Evolutionary conservation across 2,888 invertebrate species (phyloP), one percentile per base, ranked within the genome.

Genomic region (Drosophila birchii): DNA sequence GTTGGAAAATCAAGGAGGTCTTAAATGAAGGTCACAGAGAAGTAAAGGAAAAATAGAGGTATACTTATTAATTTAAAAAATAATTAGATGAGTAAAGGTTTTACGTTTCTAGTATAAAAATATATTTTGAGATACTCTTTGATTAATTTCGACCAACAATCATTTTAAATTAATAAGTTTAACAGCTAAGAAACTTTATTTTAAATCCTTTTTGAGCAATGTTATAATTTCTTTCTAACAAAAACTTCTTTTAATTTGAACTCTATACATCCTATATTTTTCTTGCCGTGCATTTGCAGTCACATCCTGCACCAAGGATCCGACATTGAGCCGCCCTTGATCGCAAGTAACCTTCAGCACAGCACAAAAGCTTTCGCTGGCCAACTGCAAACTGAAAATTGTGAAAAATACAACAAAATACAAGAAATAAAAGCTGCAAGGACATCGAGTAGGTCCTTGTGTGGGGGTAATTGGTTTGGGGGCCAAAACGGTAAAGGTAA

Each of bases 251-350:
- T 14, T 1, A 14, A 14, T 7, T 12, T 43, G 0, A 2, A 2
- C 6, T 43, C 6, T 12, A 43, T 1, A 29, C 6, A 20, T 8
- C 36, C 12, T 8, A 32, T 5, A 5, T 9, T 39, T 18, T 44
- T 20, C 7, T 45, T 12, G 7, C 20, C 5, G n/a, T 66, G 55
- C 54, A 73, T 12, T 47, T 47, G 39, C 58, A 54, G 34, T 44
- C 43, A 23, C 45, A 45, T 58, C 67, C 51, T 66, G 41, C 53
- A 34, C 34, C 67, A 73, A 72, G 71, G 71, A 72, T 63, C 69
- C 78, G 81, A 75, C 88, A 84, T 88, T 88, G 81, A 76, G 75
- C 77, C 78, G 88, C 86, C 86, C 86, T 88, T 86, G 86, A 86
- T 88, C 88, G 86, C 47, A 16, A 56, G 55, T 80, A 81, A 72